Conservation (phyloP, 1,140 invertebrate genomes). For the Physella acuta region DNA sequence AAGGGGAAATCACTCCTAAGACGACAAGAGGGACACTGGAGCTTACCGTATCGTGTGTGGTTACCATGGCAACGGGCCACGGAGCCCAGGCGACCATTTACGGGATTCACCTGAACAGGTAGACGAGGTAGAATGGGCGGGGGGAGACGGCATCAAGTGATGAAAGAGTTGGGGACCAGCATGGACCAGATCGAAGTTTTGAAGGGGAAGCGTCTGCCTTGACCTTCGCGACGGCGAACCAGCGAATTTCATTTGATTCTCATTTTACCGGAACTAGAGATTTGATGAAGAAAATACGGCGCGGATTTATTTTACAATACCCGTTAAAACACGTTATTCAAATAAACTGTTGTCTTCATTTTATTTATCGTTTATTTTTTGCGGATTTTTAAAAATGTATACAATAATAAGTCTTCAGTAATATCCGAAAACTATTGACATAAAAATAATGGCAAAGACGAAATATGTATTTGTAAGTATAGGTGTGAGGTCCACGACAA, state of each 20-base stretch:
- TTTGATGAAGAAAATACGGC: no score
- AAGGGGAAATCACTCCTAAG: neutral
- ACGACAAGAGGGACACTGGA: constrained; percentile 1
- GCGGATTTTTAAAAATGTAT: no score
- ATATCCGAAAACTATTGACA: no score
- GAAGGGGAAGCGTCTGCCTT: constrained; percentile 1
- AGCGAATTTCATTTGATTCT: neutral
- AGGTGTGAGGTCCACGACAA: no score
- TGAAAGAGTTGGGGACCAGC: constrained; percentile 16
- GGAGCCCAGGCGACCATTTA: constrained; percentile 22
- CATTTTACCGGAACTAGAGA: no score
- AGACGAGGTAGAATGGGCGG: neutral
- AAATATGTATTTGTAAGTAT: no score
- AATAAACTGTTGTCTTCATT: no score
- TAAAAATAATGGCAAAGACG: no score
- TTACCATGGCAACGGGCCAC: constrained; percentile 24
- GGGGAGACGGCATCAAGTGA: neutral
- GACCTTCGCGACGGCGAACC: constrained; percentile 2
- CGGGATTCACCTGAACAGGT: constrained; percentile 23
- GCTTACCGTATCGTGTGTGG: constrained; percentile 22
- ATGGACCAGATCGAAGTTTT: constrained; percentile 21
- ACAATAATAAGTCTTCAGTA: no score
- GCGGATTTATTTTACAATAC: no score
- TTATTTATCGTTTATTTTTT: no score
- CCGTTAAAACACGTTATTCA: no score